Percentiles rank a stretch among this genome's conserved stretches.
These are phyloP conservation scores for Arctocebus calabarensis DNA, from an alignment of 2,797 vertebrate genomes.

Conservation along the genomic window DNA sequence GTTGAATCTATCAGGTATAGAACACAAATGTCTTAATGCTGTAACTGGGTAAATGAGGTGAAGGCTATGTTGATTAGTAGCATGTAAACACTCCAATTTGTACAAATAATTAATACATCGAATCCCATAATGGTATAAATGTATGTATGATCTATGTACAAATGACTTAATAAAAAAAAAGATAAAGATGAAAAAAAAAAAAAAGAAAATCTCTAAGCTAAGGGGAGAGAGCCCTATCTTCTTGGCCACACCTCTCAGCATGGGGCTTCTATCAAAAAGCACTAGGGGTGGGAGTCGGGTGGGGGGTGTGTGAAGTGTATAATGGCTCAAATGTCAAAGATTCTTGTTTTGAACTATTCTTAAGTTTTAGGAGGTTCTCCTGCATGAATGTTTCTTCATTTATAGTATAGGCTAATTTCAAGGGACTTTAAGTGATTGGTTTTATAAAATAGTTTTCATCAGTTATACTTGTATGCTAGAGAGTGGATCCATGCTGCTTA, in stretches of 20 bases:
- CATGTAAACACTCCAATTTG: no score
- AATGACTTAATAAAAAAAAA: no score
- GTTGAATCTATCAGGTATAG: no score
- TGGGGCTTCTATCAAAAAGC: neutral
- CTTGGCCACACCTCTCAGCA: neutral
- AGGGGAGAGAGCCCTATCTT: neutral
- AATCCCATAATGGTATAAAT: no score
- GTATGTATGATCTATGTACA: no score
- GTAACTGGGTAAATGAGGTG: no score
- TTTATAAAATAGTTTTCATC: neutral
- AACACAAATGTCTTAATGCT: no score
- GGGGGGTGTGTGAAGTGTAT: neutral
- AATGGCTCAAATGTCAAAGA: neutral
- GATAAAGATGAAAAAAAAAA: no score
- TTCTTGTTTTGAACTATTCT: neutral
- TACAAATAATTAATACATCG: no score
- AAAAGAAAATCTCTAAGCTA: no score
- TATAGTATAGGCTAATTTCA: neutral
- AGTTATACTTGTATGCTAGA: neutral
- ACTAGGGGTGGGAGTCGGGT: neutral
- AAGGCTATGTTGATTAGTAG: no score
- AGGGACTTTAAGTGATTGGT: neutral
- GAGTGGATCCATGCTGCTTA: neutral
- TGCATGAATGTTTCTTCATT: neutral
- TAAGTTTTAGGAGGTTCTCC: neutral